Base-by-base conservation (phyloP, 2,113 vertebrate species). In the Vombatus ursinus region DNA sequence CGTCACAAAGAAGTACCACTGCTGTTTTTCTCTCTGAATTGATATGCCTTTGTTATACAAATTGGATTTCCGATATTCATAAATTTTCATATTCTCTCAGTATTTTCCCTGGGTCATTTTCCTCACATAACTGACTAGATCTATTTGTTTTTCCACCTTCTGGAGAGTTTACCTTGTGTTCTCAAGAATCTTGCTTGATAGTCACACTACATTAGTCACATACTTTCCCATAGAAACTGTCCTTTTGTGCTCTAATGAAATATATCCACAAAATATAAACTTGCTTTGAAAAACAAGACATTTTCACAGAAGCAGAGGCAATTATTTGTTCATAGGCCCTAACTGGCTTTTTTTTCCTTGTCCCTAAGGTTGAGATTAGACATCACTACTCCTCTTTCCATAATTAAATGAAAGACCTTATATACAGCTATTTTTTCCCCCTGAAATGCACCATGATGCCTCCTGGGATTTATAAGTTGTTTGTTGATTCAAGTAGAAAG, bases 311-410 rank as follows among this genome's bases (percentile, higher is more conserved):
- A 96, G 90, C 0, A 93, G 61, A 90, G 16, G 50, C 1, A 61
- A 51, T 53, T 77, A 22, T 19, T 57, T 61, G 7, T 90, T n/a
- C 51, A 92, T 52, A 93, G 16, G 3, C 6, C 68, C 37, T 37
- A 31, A 28, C 24, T 52, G 51, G 11, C 8, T 91, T 93, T 94
- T 92, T 31, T 16, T 19, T 44, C 93, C 93, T 90, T 77, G 57
- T 51, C 68, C 53, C 90, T 68, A 6, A 53, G 50, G 92, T 89
- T 96, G 10, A 94, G 49, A 94, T 52, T 47, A 94, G 28, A 95
- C 84, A 90, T 37, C 51, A n/a, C 31, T 92, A 52, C 26, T 47
- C n/a, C n/a, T n/a, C 53, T 5, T 93, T 92, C 95, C 68, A 53
- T 84, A 92, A 77, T 77, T 77, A 77, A n/a, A 77, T 77, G 37